These are phyloP conservation scores for Petrocephalus schoutedeni DNA, from an alignment of 2,797 vertebrate species.

Conservation along the genomic window DNA sequence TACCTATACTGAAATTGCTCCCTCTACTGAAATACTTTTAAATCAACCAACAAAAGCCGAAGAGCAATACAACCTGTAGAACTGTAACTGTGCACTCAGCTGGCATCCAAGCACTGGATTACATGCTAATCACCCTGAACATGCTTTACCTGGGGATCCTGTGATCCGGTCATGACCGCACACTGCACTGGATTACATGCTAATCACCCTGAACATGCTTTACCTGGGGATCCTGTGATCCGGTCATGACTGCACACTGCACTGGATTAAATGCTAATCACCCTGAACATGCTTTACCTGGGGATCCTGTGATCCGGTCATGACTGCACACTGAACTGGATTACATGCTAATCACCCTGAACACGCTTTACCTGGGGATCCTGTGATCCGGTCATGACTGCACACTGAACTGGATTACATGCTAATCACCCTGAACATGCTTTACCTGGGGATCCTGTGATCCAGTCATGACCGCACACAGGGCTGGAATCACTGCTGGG, in stretches of 20 bases:
- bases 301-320: too few species aligned
- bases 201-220: too few species aligned
- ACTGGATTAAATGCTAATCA: too few species aligned
- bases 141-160: conserved; percentile 65
- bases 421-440: background rate
- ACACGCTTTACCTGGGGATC: background rate
- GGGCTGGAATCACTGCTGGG: conserved; percentile 68
- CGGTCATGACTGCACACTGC: too few species aligned
- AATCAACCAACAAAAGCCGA: background rate
- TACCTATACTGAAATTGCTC: background rate
- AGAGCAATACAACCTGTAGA: background rate
- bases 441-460: conserved; percentile 71
- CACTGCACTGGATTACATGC: conserved; percentile 50
- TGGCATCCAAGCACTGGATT: background rate
- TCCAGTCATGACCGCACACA: conserved; percentile 71
- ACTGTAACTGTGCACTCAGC: background rate
- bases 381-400: background rate
- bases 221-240: too few species aligned
- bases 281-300: too few species aligned
- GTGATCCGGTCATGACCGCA: conserved; percentile 66
- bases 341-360: background rate
- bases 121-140: too few species aligned
- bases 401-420: background rate
- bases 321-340: background rate
- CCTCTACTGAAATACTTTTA: background rate